Conservation (phyloP, 1,140 invertebrate genomes). For the Proales similis region DNA sequence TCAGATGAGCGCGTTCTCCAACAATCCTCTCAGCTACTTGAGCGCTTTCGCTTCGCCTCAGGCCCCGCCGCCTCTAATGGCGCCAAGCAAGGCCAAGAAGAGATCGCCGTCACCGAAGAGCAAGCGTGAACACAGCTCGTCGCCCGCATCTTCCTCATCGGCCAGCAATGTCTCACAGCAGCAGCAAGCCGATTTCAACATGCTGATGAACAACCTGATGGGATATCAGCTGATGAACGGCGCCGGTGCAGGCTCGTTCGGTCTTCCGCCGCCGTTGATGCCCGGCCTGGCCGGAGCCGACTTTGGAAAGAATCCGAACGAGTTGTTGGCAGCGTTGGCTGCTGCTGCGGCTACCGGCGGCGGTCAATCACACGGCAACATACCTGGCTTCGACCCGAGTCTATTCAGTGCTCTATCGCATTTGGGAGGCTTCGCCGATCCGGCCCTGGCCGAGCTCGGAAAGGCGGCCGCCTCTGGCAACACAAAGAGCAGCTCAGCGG, state of each 20-base stretch:
- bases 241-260: neutral
- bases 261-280: neutral
- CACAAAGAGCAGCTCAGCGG: neutral
- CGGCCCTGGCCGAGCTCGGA: neutral
- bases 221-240: constrained; percentile 1
- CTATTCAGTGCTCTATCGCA: constrained; percentile 32
- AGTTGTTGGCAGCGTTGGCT: constrained; percentile 11
- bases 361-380: neutral
- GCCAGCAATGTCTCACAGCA: constrained; percentile 23
- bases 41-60: neutral
- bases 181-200: constrained; percentile 10
- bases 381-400: constrained; percentile 14
- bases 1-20: constrained; percentile 7
- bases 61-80: neutral
- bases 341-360: constrained; percentile 1
- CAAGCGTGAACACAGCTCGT: constrained; percentile 10
- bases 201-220: constrained; percentile 35
- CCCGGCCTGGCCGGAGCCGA: constrained; percentile 3
- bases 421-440: constrained; percentile 5
- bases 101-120: constrained; percentile 21
- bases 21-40: constrained; percentile 9
- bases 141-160: constrained; percentile 8
- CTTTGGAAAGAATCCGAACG: constrained; percentile 12
- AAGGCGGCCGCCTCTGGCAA: neutral
- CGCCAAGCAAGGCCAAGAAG: constrained; percentile 10